Percentiles rank a stretch among this genome's conserved stretches.
phyloP scores from a whole-genome alignment of 2,888 invertebrate species.

The Spisula subtruncata region DNA sequence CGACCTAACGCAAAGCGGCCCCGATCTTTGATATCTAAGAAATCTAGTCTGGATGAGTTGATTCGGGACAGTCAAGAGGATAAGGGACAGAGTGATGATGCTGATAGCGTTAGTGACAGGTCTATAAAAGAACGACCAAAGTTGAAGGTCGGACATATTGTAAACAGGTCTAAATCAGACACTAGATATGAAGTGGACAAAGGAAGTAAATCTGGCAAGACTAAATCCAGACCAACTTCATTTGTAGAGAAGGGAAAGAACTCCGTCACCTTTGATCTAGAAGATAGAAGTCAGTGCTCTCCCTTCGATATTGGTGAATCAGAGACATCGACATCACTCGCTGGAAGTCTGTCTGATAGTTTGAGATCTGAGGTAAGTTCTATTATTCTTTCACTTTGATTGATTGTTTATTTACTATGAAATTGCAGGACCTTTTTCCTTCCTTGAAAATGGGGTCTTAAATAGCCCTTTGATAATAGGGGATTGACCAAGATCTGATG shows the following conservation, averaged over 20 bases:
- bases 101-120: slow-evolving; percentile 15
- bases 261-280: slow-evolving; percentile 58
- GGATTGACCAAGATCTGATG: no score
- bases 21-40: slow-evolving; percentile 67
- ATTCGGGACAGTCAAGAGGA: slow-evolving; percentile 33
- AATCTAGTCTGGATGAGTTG: slow-evolving; percentile 50
- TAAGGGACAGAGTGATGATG: not conserved
- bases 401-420: not conserved
- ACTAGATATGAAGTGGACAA: slow-evolving; percentile 64
- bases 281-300: slow-evolving; percentile 53
- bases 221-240: slow-evolving; percentile 40
- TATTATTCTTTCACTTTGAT: not conserved
- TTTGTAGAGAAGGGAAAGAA: slow-evolving; percentile 62
- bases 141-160: slow-evolving; percentile 39
- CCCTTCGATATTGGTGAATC: slow-evolving; percentile 66
- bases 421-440: no score
- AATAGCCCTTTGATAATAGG: no score
- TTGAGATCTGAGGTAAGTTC: slow-evolving; percentile 63
- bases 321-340: slow-evolving; percentile 60
- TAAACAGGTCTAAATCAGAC: slow-evolving; percentile 63
- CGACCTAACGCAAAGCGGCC: slow-evolving; percentile 62
- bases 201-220: slow-evolving; percentile 21
- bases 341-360: slow-evolving; percentile 67
- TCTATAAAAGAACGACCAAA: slow-evolving; percentile 52
- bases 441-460: no score